phyloP scores from a whole-genome alignment of 2,113 vertebrate genomes.

The Platanista minor region DNA sequence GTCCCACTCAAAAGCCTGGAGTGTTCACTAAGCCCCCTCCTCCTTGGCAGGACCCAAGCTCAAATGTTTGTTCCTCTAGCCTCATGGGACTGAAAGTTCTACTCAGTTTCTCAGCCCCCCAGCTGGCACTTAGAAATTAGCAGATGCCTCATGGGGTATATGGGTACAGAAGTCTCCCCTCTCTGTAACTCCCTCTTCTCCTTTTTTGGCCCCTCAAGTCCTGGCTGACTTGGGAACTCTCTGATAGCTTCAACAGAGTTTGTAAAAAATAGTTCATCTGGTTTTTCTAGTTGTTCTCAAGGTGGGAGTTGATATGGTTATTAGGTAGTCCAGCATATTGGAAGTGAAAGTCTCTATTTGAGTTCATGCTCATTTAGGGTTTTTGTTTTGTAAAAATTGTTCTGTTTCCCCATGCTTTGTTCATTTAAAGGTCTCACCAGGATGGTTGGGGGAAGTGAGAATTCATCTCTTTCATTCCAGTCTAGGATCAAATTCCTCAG shows the following conservation, averaged over 20 bases:
- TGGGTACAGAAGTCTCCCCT: neutral
- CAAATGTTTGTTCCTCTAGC: neutral
- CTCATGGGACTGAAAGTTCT: neutral
- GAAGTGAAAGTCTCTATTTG: neutral
- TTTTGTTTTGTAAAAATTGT: neutral
- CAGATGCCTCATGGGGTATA: neutral
- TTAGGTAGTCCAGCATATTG: neutral
- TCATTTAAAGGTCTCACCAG: constrained; percentile 33
- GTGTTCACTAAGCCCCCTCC: fast-evolving
- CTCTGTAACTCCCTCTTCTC: neutral
- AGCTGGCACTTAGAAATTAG: fast-evolving
- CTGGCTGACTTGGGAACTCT: neutral
- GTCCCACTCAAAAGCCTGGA: neutral
- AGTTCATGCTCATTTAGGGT: neutral
- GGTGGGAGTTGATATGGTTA: neutral
- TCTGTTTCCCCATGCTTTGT: neutral
- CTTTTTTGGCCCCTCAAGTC: neutral
- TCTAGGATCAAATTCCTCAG: neutral
- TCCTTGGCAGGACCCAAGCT: neutral
- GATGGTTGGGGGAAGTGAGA: neutral
- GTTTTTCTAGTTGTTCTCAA: neutral
- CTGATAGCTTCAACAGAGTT: neutral
- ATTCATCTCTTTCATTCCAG: neutral
- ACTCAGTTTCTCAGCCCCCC: neutral
- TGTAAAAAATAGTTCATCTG: neutral